A percentile compares a stretch with the other conserved stretches of the same genome.
Conservation (phyloP, 1,140 invertebrate species). For the Drosophila novamexicana region DNA sequence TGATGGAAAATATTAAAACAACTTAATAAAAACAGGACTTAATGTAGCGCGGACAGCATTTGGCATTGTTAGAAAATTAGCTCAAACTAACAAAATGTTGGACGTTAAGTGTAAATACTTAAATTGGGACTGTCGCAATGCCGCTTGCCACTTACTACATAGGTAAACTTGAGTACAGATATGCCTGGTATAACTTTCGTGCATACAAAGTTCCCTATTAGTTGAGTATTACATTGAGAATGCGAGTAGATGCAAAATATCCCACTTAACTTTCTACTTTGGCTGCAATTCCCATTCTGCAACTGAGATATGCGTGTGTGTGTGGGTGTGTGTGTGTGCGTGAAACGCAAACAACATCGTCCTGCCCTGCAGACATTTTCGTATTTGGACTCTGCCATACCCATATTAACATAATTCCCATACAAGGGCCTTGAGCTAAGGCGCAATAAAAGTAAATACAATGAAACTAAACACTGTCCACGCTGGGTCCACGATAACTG, state of each 20-base stretch:
- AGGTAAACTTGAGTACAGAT: neutral
- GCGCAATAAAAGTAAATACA: slow-evolving; percentile 33
- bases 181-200: neutral
- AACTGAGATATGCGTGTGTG: slow-evolving; percentile 12
- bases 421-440: slow-evolving; percentile 23
- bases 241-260: slow-evolving; percentile 3
- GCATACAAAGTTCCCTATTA: slow-evolving; percentile 7
- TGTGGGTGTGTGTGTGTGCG: slow-evolving; percentile 1
- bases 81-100: neutral
- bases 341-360: slow-evolving; percentile 1
- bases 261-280: slow-evolving; percentile 33
- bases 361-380: slow-evolving; percentile 28
- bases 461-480: slow-evolving; percentile 42
- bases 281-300: slow-evolving; percentile 37
- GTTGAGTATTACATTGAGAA: neutral
- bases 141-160: neutral
- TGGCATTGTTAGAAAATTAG: slow-evolving; percentile 6
- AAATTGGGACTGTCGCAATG: slow-evolving; percentile 3
- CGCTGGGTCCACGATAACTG: slow-evolving; percentile 22
- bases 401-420: slow-evolving; percentile 40
- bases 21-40: slow-evolving; percentile 1
- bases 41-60: slow-evolving; percentile 2
- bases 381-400: neutral
- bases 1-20: slow-evolving; percentile 29
- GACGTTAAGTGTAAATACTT: neutral